Evolutionary conservation across 2,797 vertebrate species (phyloP), one percentile per base, ranked within the genome.

Genomic region (Takifugu ocellatus): DNA sequence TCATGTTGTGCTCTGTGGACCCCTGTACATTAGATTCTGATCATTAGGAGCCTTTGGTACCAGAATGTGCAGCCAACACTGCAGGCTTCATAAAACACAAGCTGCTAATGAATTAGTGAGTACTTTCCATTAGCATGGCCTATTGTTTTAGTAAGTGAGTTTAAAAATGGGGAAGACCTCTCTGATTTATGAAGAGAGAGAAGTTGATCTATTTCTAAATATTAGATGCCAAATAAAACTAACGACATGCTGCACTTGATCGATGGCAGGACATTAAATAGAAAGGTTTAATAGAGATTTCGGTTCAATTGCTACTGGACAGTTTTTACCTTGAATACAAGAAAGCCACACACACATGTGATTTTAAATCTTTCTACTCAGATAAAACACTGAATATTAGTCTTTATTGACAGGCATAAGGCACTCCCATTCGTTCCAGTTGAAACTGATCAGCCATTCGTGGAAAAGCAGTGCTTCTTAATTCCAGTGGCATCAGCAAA

Each of bases 51-150:
- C 59, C 78, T 80, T 84, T 68, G 70, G 74, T 79, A 66, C 71
- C 77, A 57, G 74, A 75, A 84, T 75, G 70, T 69, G 61, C 74
- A 77, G 74, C 70, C 78, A 81, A 85, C 83, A 86, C 71, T 66
- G 77, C 68, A 75, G 67, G 81, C 77, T 72, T 80, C 80, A 79
- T 86, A 83, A 86, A 87, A 75, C 82, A 83, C 59, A 56, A 57
- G 68, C 54, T 12, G 56, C 45, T 77, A 72, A 82, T 82, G 76
- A 82, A 84, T 78, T 67, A 77, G 66, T 16, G 17, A 62, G 77
- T 39, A 56, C 66, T 79, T 83, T 61, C 68, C 85, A 87, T 89
- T 82, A 85, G 67, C 68, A 46, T 53, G 61, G 56, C 73, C 51
- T 56, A 72, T 83, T 84, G 79, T 84, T 82, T 72, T 64, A 73